Conservation (phyloP, 1,140 invertebrate genomes). For the Tigriopus japonicus region DNA sequence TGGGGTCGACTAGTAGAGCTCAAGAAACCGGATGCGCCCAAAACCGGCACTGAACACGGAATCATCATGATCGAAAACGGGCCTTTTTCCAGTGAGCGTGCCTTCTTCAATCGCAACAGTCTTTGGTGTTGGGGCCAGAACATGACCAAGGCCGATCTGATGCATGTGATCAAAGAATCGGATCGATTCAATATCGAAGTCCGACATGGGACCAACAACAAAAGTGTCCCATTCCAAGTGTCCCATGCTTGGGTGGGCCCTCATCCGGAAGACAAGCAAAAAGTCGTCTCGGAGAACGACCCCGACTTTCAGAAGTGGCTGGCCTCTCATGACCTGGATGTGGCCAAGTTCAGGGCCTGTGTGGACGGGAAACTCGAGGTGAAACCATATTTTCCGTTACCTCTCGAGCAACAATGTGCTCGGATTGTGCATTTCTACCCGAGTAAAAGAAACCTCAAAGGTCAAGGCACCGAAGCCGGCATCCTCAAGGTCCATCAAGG, state of each 20-base stretch:
- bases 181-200: conserved; percentile 4
- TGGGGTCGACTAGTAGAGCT: background rate
- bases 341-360: background rate
- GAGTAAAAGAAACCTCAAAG: background rate
- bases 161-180: background rate
- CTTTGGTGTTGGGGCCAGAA: background rate
- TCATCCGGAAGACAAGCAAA: background rate
- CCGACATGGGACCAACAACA: background rate
- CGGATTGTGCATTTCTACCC: background rate
- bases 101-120: conserved; percentile 2
- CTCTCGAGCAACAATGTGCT: background rate
- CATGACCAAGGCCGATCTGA: conserved; percentile 6
- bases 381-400: conserved; percentile 6
- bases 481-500: background rate
- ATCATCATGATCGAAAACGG: conserved; percentile 1
- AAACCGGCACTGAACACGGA: background rate
- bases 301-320: background rate
- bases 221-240: background rate
- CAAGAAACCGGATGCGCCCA: conserved; percentile 1
- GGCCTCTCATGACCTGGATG: background rate
- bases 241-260: background rate
- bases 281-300: background rate
- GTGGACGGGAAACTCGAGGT: background rate
- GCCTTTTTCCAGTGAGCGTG: background rate
- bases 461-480: background rate